Conservation (phyloP, 1,140 invertebrate species). For the Rhagoletis pomonella region DNA sequence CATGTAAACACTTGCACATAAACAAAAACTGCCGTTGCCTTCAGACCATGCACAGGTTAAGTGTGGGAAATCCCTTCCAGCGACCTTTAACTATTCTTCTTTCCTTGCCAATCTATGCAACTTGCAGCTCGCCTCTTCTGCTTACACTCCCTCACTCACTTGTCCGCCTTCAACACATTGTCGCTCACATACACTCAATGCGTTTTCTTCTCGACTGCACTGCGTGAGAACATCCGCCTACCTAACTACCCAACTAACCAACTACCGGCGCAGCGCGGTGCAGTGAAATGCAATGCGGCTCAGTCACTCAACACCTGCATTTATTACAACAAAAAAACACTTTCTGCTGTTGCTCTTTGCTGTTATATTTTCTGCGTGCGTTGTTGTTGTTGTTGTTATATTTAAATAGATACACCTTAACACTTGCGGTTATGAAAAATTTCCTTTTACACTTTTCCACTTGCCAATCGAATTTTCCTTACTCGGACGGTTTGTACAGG, state of each 20-base stretch:
- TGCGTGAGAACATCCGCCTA: conserved; percentile 52
- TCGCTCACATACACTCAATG: no score
- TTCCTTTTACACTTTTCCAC: conserved; percentile 36
- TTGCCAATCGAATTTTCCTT: conserved; percentile 26
- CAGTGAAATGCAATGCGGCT: neutral
- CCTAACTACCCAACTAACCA: neutral
- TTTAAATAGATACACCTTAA: conserved; percentile 46
- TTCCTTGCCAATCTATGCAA: conserved; percentile 40
- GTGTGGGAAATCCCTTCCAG: conserved; percentile 43
- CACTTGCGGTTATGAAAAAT: conserved; percentile 42
- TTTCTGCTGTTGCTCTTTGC: no score
- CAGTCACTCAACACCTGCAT: conserved; percentile 49
- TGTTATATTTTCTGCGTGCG: neutral
- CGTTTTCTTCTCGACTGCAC: conserved; percentile 45
- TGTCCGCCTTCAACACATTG: neutral
- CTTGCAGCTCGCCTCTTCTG: neutral
- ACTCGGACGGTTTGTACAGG: conserved; percentile 6
- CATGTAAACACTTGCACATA: neutral
- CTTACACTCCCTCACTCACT: neutral
- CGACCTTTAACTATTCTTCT: neutral
- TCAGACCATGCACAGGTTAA: conserved; percentile 1
- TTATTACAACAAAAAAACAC: neutral
- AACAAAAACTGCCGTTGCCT: neutral
- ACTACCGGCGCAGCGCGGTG: neutral
- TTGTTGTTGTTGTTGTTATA: neutral